Evolutionary conservation across 1,140 invertebrate species (phyloP), one percentile per base, ranked within the genome.

Genomic region (Asobara japonica): DNA sequence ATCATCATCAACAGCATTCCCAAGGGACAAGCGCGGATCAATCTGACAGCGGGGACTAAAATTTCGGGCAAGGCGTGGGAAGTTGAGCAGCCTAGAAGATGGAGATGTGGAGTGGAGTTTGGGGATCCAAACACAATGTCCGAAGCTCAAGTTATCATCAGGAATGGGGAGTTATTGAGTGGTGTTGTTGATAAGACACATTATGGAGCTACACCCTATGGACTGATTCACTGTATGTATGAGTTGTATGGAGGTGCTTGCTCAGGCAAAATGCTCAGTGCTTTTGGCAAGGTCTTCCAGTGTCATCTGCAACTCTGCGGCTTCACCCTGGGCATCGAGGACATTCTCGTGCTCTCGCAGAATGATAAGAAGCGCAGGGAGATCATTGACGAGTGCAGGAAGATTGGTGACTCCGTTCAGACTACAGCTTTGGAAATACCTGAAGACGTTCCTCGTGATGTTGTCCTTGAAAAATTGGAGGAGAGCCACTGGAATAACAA

Each of bases 181-280:
- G 98, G 98, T 3, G 93, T 99, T n/a, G 88, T 99, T 36, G 98
- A 99, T 86, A 99, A 99, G 87, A 94, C 92, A 30, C 97, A 99
- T 82, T 97, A 96, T 86, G 98, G 98, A 18, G 93, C 97, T 0
- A 97, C 97, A 0, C 92, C 94, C 3, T 98, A 95, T 86, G 95
- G 98, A 78, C 89, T 99, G 10, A 91, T 98, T 16, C 97, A 99
- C 83, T 94, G 94, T 75, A 92, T 97, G 84, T 97, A 94, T 87
- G 97, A 98, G 90, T 83, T 99, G 7, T 99, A 99, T 88, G 98
- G 98, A 3, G 96, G 95, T 27, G 86, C 90, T 56, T 92, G 92
- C 71, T 96, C 97, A 1, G 92, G 92, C 30, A 89, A 91, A 33
- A 83, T 99, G 33, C 83, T 99, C 3, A 97, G 94, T 71, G 93